phyloP scores from a whole-genome alignment of 2,888 invertebrate genomes.

The Lamproptera curius region DNA sequence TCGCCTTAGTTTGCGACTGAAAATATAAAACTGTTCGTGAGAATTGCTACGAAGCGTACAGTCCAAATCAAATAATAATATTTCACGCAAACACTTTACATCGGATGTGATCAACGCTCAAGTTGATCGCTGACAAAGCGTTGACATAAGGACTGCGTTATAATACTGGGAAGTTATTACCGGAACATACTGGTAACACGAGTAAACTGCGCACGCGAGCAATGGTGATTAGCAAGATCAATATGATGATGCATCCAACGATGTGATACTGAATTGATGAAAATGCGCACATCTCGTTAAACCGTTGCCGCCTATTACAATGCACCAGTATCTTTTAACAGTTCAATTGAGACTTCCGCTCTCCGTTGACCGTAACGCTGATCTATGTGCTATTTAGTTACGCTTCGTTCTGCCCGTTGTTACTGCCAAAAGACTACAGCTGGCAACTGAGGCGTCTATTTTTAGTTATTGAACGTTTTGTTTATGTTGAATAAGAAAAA shows the following conservation, averaged over 20 bases:
- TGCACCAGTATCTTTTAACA: slow-evolving; percentile 14
- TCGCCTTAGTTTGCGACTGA: too few species aligned
- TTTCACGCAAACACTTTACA: too few species aligned
- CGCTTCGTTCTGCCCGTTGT: background rate
- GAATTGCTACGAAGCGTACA: too few species aligned
- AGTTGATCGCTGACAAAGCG: too few species aligned
- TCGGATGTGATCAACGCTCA: too few species aligned
- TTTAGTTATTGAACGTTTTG: too few species aligned
- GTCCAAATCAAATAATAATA: too few species aligned
- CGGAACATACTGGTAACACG: background rate
- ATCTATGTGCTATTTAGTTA: slow-evolving; percentile 14
- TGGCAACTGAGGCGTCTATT: too few species aligned
- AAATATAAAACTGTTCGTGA: too few species aligned
- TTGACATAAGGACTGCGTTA: too few species aligned
- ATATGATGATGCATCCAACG: background rate
- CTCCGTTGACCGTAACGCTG: slow-evolving; percentile 13
- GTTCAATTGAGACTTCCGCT: slow-evolving; percentile 22
- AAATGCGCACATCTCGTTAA: slow-evolving; percentile 16
- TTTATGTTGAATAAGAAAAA: too few species aligned
- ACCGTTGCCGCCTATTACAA: slow-evolving; percentile 16
- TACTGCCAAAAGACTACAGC: background rate
- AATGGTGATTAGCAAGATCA: slow-evolving; percentile 3
- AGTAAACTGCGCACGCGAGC: slow-evolving; percentile 11
- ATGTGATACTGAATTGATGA: slow-evolving; percentile 14
- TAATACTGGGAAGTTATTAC: background rate